phyloP scores from a whole-genome alignment of 2,888 invertebrate genomes.

The Lycaena phlaeas region DNA sequence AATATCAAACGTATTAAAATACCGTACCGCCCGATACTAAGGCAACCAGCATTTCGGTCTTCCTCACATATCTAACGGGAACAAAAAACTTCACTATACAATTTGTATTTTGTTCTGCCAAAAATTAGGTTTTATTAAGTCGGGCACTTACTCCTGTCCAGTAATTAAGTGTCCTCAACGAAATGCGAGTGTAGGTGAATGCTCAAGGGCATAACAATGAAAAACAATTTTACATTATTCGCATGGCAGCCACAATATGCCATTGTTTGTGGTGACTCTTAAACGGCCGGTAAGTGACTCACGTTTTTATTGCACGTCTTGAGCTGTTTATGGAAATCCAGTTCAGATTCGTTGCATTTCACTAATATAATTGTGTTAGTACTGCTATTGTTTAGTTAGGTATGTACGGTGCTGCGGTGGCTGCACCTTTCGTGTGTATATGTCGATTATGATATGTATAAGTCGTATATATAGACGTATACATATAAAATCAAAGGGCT shows the following conservation, averaged over 20 bases:
- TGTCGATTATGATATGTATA: too few species aligned
- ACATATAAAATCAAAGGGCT: too few species aligned
- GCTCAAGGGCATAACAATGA: neutral
- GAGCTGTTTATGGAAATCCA: neutral
- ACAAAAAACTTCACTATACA: neutral
- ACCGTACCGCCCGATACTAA: too few species aligned
- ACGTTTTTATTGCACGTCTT: constrained; percentile 2
- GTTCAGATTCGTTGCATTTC: neutral
- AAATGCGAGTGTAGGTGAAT: constrained; percentile 3
- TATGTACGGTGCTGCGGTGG: too few species aligned
- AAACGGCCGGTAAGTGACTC: neutral
- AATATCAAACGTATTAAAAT: too few species aligned
- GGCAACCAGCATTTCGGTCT: too few species aligned
- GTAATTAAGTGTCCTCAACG: neutral
- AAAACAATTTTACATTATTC: constrained; percentile 1
- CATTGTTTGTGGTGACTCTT: constrained; percentile 2
- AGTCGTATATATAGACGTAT: too few species aligned
- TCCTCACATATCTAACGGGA: too few species aligned
- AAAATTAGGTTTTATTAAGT: neutral
- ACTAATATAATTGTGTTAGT: neutral
- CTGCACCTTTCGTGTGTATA: too few species aligned
- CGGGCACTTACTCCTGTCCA: neutral
- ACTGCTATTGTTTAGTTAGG: too few species aligned
- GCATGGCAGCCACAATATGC: constrained; percentile 1
- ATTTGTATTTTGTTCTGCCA: neutral